Evolutionary conservation across 2,888 invertebrate species (phyloP).

Genomic region (Drosophila ustulata): DNA sequence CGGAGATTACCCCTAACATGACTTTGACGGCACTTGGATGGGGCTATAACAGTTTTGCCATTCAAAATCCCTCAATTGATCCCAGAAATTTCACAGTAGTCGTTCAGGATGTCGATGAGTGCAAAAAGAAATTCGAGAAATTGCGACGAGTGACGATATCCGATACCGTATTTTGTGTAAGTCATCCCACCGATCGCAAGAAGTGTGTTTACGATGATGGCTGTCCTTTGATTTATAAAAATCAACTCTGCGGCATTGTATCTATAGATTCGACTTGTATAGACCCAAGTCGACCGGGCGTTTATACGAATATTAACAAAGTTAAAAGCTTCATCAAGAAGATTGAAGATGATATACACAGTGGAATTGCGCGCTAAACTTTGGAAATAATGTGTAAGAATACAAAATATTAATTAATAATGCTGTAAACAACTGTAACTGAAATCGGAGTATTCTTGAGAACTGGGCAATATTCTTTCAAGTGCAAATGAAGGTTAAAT

Average conservation of each 20-base stretch:
- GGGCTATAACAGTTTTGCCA: constrained; percentile 22
- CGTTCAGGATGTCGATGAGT: not conserved
- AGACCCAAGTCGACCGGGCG: constrained; percentile 23
- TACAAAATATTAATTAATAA: too few species aligned
- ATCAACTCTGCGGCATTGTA: constrained; percentile 38
- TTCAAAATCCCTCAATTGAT: constrained; percentile 7
- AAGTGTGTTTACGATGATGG: constrained; percentile 42
- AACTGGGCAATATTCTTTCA: too few species aligned
- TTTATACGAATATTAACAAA: constrained; percentile 29
- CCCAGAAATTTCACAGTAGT: constrained; percentile 4
- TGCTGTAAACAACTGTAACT: too few species aligned
- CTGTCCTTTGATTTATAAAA: constrained; percentile 30
- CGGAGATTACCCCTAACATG: not conserved
- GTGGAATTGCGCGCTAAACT: too few species aligned
- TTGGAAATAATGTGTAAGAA: too few species aligned
- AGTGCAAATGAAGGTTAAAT: too few species aligned
- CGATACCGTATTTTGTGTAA: constrained; percentile 20
- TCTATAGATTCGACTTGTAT: constrained; percentile 25
- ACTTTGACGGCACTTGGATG: constrained; percentile 21
- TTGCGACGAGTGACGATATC: not conserved
- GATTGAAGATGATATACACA: not conserved
- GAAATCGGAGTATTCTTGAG: too few species aligned
- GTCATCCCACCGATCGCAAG: constrained; percentile 9
- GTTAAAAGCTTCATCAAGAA: constrained; percentile 5
- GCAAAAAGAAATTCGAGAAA: not conserved